Conservation (phyloP, 1,140 invertebrate genomes). For the Lordiphosa clarofinis region DNA sequence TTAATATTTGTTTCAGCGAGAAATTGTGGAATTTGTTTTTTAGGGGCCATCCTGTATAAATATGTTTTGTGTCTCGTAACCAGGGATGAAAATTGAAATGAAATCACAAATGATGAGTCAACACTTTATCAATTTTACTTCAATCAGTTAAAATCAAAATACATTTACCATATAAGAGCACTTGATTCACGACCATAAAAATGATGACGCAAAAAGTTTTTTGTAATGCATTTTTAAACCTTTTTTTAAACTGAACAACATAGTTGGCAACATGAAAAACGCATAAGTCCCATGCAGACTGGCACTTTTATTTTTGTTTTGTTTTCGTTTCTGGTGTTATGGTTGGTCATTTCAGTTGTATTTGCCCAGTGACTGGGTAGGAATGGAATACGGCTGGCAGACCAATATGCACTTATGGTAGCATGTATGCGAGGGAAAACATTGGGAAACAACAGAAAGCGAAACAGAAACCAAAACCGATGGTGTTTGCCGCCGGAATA, state of each 20-base stretch:
- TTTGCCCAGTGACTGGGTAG: constrained; percentile 40
- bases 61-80: too few relatives aligned
- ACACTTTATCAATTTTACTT: constrained; percentile 7
- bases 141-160: constrained; percentile 43
- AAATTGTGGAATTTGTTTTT: too few relatives aligned
- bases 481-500: constrained; percentile 1
- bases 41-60: too few relatives aligned
- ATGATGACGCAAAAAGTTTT: constrained; percentile 4
- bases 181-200: constrained; percentile 26
- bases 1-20: too few relatives aligned
- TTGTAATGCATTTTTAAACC: constrained; percentile 12
- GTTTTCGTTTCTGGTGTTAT: constrained; percentile 18
- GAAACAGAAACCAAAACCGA: constrained; percentile 19
- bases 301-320: background rate
- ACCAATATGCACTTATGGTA: constrained; percentile 67
- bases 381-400: constrained; percentile 15
- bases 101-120: too few relatives aligned
- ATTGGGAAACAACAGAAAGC: constrained; percentile 29
- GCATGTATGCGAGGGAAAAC: constrained; percentile 38
- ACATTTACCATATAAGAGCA: constrained; percentile 33
- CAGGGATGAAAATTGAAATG: background rate
- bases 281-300: constrained; percentile 17
- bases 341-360: constrained; percentile 32
- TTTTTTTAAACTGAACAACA: constrained; percentile 3
- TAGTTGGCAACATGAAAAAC: constrained; percentile 43